These are phyloP conservation scores for Meghimatium bilineatum DNA, from an alignment of 2,888 invertebrate genomes.

Conservation along the genomic window DNA sequence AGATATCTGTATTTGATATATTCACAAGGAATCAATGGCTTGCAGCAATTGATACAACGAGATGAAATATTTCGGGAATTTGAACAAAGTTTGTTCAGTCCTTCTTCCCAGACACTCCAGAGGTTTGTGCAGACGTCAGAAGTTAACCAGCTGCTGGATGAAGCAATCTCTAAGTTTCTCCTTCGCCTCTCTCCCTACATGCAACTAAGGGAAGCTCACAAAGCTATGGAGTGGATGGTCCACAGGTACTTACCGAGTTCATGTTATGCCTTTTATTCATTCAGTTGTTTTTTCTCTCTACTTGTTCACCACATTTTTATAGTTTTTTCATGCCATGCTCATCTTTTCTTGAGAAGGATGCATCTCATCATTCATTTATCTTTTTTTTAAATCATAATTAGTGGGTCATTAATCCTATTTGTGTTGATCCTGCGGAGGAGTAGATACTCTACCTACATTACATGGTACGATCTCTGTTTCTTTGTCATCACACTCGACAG, in stretches of 20 bases:
- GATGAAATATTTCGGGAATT: constrained; percentile 86
- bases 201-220: constrained; percentile 88
- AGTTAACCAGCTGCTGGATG: constrained; percentile 86
- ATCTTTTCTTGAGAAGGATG: too few relatives aligned
- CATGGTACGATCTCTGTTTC: too few relatives aligned
- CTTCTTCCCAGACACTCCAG: constrained; percentile 87
- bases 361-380: too few relatives aligned
- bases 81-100: constrained; percentile 86
- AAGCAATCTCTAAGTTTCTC: constrained; percentile 87
- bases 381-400: too few relatives aligned
- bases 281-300: too few relatives aligned
- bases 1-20: neutral
- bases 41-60: constrained; percentile 87
- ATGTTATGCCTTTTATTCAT: neutral
- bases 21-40: constrained; percentile 84
- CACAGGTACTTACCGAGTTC: constrained; percentile 79
- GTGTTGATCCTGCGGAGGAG: too few relatives aligned
- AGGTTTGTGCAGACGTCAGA: constrained; percentile 86
- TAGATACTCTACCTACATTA: too few relatives aligned
- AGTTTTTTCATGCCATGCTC: too few relatives aligned
- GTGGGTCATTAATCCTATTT: too few relatives aligned
- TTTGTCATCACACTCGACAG: too few relatives aligned
- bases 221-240: constrained; percentile 96
- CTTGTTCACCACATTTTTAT: too few relatives aligned
- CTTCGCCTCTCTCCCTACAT: constrained; percentile 90